Evolutionary conservation across 2,797 vertebrate genomes (phyloP), one percentile per base, ranked within the genome.

Genomic region (Gymnoscopelus microlampas): DNA sequence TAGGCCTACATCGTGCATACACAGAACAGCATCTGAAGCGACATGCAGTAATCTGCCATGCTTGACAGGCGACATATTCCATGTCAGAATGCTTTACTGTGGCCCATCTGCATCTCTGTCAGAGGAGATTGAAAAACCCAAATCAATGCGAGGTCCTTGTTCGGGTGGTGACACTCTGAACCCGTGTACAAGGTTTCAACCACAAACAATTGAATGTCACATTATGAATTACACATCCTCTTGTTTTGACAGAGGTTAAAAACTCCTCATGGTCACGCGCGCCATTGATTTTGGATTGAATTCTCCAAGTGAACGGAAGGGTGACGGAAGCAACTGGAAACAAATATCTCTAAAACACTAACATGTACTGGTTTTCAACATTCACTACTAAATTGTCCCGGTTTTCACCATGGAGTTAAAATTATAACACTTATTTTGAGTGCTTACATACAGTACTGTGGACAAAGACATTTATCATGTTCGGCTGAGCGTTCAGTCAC

Each of bases 221-320:
- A 57, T 79, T 79, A 79, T 80, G 76, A 57, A 85, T 72, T 53
- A 32, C 74, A 53, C 3, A 35, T 39, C 44, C 19, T 53, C 44
- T 74, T 86, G 84, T 88, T 91, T 83, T 88, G 85, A 89, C 77
- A 81, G 12, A 48, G 78, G 82, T 82, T 78, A 58, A 65, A 78
- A 80, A 68, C 71, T 63, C 32, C 63, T 74, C 51, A 63, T 35
- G 63, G 75, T 79, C 85, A 77, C 70, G 75, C 53, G 55, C 54
- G 29, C 13, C 0, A 90, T 89, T 84, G 83, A 91, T 91, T 91
- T 83, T 32, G 60, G 60, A 80, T 86, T 84, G 53, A 72, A 74
- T 74, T 77, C 74, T 84, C 77, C 78, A 84, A 87, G 78, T 85
- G 73, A 84, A 84, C 54, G 8, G 67, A 86, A 88, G 77, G 78